Conservation (phyloP, 2,113 vertebrate species). For the Nothocercus nigrocapillus region DNA sequence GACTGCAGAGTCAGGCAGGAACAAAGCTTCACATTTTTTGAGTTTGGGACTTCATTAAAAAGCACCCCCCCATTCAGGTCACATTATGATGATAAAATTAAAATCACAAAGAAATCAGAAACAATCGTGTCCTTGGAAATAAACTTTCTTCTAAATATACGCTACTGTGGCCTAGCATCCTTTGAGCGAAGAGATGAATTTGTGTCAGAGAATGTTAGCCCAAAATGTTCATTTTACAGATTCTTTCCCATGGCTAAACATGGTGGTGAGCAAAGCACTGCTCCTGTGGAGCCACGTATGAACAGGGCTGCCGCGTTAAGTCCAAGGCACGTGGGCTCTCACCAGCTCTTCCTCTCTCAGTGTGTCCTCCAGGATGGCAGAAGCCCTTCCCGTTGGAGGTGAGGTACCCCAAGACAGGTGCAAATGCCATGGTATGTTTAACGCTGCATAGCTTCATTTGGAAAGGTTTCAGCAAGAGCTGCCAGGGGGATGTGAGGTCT, state of each 20-base stretch:
- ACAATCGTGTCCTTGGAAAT: background rate
- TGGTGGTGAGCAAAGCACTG: rapidly evolving
- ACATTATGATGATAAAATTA: background rate
- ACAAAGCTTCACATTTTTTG: background rate
- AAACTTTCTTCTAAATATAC: background rate
- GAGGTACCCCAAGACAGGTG: background rate
- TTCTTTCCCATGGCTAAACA: background rate
- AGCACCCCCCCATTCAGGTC: background rate
- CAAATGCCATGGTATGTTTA: background rate
- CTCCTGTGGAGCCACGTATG: rapidly evolving
- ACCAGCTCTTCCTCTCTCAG: background rate
- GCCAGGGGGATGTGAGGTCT: background rate
- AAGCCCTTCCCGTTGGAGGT: background rate
- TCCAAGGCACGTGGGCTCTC: background rate
- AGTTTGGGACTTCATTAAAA: background rate
- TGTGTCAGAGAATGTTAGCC: background rate
- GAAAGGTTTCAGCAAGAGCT: background rate
- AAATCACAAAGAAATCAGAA: background rate
- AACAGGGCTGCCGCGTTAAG: background rate
- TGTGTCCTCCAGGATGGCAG: background rate
- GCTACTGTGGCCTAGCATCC: background rate
- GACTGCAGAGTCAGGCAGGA: background rate
- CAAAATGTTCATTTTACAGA: background rate
- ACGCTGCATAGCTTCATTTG: background rate
- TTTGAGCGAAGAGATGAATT: background rate